Evolutionary conservation across 2,888 invertebrate genomes (phyloP), one percentile per base, ranked within the genome.

Genomic region (Tuta absoluta): DNA sequence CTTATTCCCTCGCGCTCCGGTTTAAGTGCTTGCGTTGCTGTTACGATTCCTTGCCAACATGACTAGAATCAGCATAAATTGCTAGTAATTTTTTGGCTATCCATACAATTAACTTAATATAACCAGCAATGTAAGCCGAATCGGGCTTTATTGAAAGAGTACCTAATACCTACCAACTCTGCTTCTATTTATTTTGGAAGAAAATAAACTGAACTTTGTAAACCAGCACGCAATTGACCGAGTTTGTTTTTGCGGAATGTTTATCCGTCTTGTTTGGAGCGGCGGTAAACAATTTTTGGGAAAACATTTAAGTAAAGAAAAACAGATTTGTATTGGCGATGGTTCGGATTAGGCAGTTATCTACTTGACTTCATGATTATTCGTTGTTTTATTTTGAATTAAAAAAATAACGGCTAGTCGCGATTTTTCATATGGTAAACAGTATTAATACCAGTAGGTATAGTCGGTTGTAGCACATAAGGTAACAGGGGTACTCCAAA

Each of bases 151-250:
- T 5, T 7, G 8, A 10, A 5, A 33, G 33, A 10, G 33, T 8
- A 10, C 10, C 8, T 33, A 33, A 10, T 33, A 33, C 7, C 28
- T 5, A 5, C 5, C 5, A 5, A 28, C 7, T 33, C 10, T 33
- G 67, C 71, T 72, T 70, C 70, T 74, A 79, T 79, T 74, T 79
- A 80, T 81, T 80, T 81, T 78, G 78, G 78, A 79, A 71, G 70
- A 68, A 75, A 78, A 79, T 79, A 82, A 82, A 85, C 79, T 78
- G 67, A 56, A 56, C 69, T 75, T 67, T 68, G 67, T 63, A 67
- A 66, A 51, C n/a, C 45, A 62, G 65, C 66, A 66, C 68, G 71
- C 70, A 70, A 66, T 67, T 49, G 21, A 41, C 59, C 37, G 48
- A 24, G 56, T 61, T 45, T 49, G 57, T 66, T 66, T 64, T 53